Conservation (phyloP, 2,797 vertebrate species). For the Eospalax fontanierii region DNA sequence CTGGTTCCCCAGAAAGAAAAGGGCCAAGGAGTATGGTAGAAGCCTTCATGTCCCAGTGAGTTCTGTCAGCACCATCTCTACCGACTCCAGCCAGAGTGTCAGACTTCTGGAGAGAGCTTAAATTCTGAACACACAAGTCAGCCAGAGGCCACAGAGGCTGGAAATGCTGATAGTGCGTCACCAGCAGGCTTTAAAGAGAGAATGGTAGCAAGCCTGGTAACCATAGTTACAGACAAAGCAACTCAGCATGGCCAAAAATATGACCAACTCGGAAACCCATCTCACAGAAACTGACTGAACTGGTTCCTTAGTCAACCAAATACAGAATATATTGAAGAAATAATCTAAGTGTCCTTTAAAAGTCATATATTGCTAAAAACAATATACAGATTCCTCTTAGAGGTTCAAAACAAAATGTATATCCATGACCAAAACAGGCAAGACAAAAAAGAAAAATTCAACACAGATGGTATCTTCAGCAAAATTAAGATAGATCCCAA, state of each 20-base stretch:
- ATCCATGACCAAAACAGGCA: constrained; percentile 17
- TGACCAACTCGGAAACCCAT: neutral
- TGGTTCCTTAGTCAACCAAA: neutral
- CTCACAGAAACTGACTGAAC: neutral
- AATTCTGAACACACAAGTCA: neutral
- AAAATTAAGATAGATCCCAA: neutral
- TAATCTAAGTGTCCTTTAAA: constrained; percentile 31
- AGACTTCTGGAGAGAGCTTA: constrained; percentile 3
- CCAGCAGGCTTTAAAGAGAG: constrained; percentile 13
- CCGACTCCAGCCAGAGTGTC: neutral
- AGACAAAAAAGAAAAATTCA: neutral
- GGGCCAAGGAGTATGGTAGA: neutral
- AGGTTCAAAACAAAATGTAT: constrained; percentile 34
- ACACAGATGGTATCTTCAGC: neutral
- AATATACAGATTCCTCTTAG: constrained; percentile 11
- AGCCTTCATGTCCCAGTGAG: neutral
- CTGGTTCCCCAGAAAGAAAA: neutral
- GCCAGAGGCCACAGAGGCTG: neutral
- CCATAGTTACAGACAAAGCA: neutral
- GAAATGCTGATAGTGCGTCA: constrained; percentile 3
- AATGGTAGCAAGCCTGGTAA: constrained; percentile 32
- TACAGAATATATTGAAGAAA: constrained; percentile 6
- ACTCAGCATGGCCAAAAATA: neutral
- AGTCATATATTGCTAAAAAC: constrained; percentile 1
- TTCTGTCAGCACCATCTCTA: neutral